Conservation (phyloP, 37 sponge, comb jelly and placozoan genomes). For the Crambe crambe region DNA sequence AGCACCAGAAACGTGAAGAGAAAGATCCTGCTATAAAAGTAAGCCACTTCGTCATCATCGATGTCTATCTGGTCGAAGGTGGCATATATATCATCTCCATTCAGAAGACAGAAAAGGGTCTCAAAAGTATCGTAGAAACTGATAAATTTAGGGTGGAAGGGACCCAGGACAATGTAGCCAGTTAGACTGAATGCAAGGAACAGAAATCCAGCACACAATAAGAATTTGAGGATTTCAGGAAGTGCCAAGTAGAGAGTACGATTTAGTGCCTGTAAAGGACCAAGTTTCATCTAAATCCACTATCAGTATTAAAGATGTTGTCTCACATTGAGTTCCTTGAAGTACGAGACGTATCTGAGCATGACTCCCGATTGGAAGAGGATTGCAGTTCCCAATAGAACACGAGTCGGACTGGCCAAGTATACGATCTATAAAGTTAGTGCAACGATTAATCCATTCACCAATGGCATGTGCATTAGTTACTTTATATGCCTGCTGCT, state of each 20-base stretch:
- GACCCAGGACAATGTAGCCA: conserved; percentile 51
- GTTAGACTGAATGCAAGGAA: conserved; percentile 49
- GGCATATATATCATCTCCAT: conserved; percentile 61
- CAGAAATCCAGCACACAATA: conserved; percentile 48
- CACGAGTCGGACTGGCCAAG: conserved; percentile 1
- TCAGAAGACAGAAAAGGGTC: conserved; percentile 49
- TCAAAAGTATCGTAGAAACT: conserved; percentile 10
- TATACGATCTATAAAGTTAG: not conserved
- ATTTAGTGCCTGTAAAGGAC: conserved; percentile 46
- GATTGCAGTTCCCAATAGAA: conserved; percentile 45
- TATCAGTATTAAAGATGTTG: not conserved
- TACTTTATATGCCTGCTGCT: not conserved
- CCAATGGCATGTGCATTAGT: not conserved
- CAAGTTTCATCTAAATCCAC: not conserved
- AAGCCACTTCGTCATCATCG: conserved; percentile 14
- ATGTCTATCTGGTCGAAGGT: conserved; percentile 12
- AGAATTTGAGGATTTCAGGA: conserved; percentile 59
- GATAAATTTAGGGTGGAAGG: conserved; percentile 41
- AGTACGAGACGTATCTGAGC: conserved; percentile 52
- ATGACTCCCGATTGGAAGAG: conserved; percentile 39
- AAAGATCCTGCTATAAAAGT: conserved; percentile 49
- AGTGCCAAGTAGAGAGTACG: conserved; percentile 47
- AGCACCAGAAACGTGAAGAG: conserved; percentile 48
- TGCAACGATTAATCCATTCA: not conserved
- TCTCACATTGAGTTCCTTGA: conserved; percentile 41